Conservation (phyloP, 2,113 vertebrate genomes). For the Tupaia tana region DNA sequence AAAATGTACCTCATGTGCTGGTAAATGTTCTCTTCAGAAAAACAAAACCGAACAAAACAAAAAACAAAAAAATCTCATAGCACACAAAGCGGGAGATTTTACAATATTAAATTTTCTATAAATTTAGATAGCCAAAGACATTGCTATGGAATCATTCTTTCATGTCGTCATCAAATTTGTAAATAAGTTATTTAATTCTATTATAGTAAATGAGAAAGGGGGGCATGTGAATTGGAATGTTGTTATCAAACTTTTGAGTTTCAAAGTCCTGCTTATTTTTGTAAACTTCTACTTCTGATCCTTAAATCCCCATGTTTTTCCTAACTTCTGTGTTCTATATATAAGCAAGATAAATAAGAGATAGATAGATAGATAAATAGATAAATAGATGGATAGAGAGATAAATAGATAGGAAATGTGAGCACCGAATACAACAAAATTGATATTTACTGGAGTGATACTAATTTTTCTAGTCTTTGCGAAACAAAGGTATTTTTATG, state of each 20-base stretch:
- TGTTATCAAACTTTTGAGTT: background rate
- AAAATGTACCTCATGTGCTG: background rate
- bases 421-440: background rate
- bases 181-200: background rate
- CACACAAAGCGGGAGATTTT: background rate
- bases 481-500: constrained; percentile 42
- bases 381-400: background rate
- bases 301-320: background rate
- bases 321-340: background rate
- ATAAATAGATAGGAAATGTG: background rate
- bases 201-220: background rate
- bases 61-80: background rate
- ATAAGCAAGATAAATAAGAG: background rate
- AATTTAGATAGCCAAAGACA: background rate
- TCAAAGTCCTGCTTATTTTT: background rate
- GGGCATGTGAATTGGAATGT: no score
- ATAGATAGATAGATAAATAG: background rate
- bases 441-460: background rate
- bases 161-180: background rate
- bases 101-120: background rate
- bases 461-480: constrained; percentile 54
- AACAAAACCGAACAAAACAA: no score
- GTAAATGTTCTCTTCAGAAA: background rate
- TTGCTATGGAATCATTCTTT: background rate
- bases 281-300: background rate